A percentile compares a stretch with the other conserved stretches of the same genome.
phyloP scores from a whole-genome alignment of 2,888 invertebrate genomes.

The Neoitamus cyanurus region DNA sequence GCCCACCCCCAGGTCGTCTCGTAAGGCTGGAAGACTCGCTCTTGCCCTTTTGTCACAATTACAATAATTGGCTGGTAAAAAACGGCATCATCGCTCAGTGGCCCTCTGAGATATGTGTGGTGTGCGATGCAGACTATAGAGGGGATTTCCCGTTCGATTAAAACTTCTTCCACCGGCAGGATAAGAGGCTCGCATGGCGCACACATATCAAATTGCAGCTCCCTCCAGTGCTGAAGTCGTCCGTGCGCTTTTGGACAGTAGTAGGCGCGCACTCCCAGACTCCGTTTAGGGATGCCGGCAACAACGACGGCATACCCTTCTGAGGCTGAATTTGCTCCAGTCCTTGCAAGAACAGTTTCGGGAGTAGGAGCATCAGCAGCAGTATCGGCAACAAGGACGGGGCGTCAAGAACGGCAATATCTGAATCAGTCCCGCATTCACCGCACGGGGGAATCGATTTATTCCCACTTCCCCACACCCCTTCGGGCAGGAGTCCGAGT shows the following conservation, averaged over 20 bases:
- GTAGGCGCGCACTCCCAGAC: background rate
- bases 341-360: background rate
- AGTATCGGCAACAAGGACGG: background rate
- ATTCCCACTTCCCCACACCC: background rate
- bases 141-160: background rate
- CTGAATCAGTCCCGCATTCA: constrained; percentile 1
- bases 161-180: background rate
- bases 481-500: background rate
- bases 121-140: background rate
- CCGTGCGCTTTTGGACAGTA: background rate
- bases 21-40: background rate
- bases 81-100: background rate
- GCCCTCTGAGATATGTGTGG: background rate
- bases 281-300: background rate
- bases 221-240: background rate
- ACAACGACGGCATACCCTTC: background rate
- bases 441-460: background rate
- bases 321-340: background rate
- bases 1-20: background rate
- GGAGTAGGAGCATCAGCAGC: background rate
- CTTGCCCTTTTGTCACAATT: background rate
- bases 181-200: background rate
- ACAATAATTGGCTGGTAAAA: background rate
- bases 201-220: background rate
- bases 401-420: background rate